These are phyloP conservation scores for Sebastes oblongus DNA, from an alignment of 2,797 vertebrate genomes.

Conservation along the genomic window DNA sequence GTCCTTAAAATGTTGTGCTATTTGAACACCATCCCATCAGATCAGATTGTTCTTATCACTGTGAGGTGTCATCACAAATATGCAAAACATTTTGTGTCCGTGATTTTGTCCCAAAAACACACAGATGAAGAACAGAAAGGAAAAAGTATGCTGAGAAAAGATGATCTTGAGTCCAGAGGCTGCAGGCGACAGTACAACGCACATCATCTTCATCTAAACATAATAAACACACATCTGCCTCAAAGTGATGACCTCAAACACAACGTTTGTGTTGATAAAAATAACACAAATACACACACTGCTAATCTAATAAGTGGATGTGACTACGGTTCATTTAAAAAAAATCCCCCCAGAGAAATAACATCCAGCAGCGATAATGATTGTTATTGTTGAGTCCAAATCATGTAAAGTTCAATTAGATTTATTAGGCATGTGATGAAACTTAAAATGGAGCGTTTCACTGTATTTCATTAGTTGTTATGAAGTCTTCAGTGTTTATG, in stretches of 20 bases:
- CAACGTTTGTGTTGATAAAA: conserved; percentile 12
- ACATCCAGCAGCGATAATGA: conserved; percentile 7
- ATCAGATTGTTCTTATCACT: background rate
- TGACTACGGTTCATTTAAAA: background rate
- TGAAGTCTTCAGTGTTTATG: conserved; percentile 44
- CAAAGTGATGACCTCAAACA: background rate
- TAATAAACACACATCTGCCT: conserved; percentile 24
- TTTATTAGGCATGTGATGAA: background rate
- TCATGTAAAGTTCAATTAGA: background rate
- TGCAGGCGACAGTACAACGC: background rate
- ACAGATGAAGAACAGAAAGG: background rate
- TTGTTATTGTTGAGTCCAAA: conserved; percentile 6
- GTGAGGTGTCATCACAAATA: background rate
- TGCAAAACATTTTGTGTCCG: background rate
- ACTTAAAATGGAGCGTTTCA: background rate
- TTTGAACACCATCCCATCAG: no score
- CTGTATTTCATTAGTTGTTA: conserved; percentile 31
- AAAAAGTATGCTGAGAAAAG: background rate
- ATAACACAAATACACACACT: conserved; percentile 30
- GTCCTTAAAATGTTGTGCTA: no score
- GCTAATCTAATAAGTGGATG: conserved; percentile 34
- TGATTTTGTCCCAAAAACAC: background rate
- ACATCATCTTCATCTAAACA: conserved; percentile 12
- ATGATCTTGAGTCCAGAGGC: background rate
- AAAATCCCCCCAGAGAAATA: conserved; percentile 5